Conservation (phyloP, 2,797 vertebrate species). For the Trematomus bernacchii region DNA sequence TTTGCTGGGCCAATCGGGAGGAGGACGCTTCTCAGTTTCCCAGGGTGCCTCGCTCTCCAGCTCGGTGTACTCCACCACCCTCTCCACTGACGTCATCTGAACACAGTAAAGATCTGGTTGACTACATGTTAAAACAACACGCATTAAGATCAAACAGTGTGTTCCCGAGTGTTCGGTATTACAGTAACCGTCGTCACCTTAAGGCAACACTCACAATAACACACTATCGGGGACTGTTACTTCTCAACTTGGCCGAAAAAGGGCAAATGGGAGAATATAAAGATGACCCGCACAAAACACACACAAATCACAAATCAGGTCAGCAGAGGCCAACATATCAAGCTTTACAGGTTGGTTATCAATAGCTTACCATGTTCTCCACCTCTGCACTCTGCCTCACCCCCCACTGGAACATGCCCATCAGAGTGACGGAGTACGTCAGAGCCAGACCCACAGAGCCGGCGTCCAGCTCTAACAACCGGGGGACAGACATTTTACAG, state of each 20-base stretch:
- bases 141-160: too few species aligned
- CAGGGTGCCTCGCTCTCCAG: conserved; percentile 94
- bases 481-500: background rate
- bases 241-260: too few species aligned
- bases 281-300: too few species aligned
- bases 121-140: too few species aligned
- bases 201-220: too few species aligned
- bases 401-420: conserved; percentile 97
- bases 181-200: too few species aligned
- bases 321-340: too few species aligned
- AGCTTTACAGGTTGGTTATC: too few species aligned
- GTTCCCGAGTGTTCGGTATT: too few species aligned
- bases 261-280: too few species aligned
- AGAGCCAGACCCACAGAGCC: conserved; percentile 93
- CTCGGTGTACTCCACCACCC: conserved; percentile 94
- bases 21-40: conserved; percentile 89
- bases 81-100: conserved; percentile 95
- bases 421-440: conserved; percentile 91
- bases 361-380: conserved; percentile 93
- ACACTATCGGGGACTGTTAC: too few species aligned
- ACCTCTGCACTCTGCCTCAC: conserved; percentile 95
- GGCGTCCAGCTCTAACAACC: conserved; percentile 83
- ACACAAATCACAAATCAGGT: too few species aligned
- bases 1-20: conserved; percentile 89
- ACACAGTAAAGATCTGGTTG: background rate